Evolutionary conservation across 2,888 invertebrate species (phyloP).

Genomic region (Dromius quadrimaculatus): DNA sequence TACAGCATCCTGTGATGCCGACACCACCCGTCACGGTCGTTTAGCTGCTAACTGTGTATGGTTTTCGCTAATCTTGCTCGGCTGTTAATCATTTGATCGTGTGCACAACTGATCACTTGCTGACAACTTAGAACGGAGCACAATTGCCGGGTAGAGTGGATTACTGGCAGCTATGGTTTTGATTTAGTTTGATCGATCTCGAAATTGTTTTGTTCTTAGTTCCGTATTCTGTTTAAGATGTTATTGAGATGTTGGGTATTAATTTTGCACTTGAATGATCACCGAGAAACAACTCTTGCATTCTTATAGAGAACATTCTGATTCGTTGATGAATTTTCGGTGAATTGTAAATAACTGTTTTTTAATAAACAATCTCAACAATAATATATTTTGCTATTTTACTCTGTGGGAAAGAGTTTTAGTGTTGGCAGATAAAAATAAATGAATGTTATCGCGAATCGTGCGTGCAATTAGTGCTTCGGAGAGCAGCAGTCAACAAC

Average conservation of each 20-base stretch:
- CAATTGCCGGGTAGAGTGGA: not conserved
- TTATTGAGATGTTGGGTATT: not conserved
- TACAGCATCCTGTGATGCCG: conserved; percentile 8
- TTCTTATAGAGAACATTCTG: too few relatives aligned
- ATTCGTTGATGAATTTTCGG: too few relatives aligned
- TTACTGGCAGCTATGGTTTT: not conserved
- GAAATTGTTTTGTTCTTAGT: not conserved
- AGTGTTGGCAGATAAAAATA: conserved; percentile 2
- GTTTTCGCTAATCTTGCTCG: conserved; percentile 48
- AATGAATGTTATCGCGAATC: conserved; percentile 25
- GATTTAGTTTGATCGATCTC: not conserved
- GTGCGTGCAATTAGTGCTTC: conserved; percentile 20
- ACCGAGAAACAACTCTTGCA: too few relatives aligned
- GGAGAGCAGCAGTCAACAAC: conserved; percentile 22
- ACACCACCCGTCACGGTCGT: conserved; percentile 47
- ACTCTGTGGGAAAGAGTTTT: conserved; percentile 12
- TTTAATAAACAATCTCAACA: too few relatives aligned
- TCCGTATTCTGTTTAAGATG: not conserved
- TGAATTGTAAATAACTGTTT: too few relatives aligned
- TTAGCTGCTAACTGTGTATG: conserved; percentile 34
- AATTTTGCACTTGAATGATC: too few relatives aligned
- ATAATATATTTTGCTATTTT: too few relatives aligned
- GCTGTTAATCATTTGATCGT: conserved; percentile 46
- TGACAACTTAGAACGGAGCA: not conserved
- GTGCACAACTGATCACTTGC: conserved; percentile 38